Percentiles rank a stretch among this genome's conserved stretches.
These are phyloP conservation scores for Macaria liturata DNA, from an alignment of 2,888 invertebrate genomes.

Conservation along the genomic window DNA sequence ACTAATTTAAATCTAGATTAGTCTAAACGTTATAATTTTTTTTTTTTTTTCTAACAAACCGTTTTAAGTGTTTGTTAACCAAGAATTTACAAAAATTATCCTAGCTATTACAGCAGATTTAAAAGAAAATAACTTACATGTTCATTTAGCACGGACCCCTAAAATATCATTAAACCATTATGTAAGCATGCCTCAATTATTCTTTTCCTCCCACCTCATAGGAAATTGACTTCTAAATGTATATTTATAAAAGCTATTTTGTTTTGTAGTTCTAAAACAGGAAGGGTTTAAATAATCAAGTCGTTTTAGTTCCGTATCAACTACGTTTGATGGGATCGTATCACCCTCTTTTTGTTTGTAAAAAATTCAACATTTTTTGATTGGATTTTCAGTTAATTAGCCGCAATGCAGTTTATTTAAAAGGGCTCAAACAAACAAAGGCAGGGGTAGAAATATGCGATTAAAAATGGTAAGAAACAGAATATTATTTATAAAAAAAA, in stretches of 20 bases:
- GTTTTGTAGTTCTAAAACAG: constrained; percentile 17
- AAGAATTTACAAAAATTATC: no score
- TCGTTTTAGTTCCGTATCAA: constrained; percentile 55
- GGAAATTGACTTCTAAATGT: constrained; percentile 7
- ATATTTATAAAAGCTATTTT: constrained; percentile 20
- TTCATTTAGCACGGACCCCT: no score
- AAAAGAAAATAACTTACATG: no score
- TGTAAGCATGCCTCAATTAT: constrained; percentile 39
- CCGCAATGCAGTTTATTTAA: constrained; percentile 24
- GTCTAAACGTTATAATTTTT: no score
- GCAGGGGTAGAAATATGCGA: no score
- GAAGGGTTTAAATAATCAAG: constrained; percentile 50
- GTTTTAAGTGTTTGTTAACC: no score
- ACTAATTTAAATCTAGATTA: no score
- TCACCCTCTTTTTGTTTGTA: constrained; percentile 42
- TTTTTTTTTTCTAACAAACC: no score
- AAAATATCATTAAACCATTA: constrained; percentile 41
- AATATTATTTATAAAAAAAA: no score
- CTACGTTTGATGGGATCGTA: constrained; percentile 25
- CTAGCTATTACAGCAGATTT: no score
- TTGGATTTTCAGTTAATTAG: constrained; percentile 61
- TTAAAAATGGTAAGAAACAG: no score
- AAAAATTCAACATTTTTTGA: constrained; percentile 60
- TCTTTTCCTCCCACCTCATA: neutral
- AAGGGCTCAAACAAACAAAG: neutral